These are phyloP conservation scores for Idaea aversata DNA, from an alignment of 2,888 invertebrate genomes.

Conservation along the genomic window DNA sequence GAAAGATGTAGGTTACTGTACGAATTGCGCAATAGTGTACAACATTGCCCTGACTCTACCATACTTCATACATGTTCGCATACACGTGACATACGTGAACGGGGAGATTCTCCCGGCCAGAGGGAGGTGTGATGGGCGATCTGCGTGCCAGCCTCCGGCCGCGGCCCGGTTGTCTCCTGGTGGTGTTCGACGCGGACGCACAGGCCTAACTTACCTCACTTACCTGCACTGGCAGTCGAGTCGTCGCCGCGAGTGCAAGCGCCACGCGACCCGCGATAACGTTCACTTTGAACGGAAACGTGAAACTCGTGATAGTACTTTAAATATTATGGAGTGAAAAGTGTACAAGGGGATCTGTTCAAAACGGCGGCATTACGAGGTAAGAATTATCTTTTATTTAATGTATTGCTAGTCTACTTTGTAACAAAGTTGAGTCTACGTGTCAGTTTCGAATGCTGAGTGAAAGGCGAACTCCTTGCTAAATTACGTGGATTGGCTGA, in stretches of 20 bases:
- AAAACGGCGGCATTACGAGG: slow-evolving; percentile 52
- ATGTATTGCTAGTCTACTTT: slow-evolving; percentile 38
- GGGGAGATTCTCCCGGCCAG: too few species aligned
- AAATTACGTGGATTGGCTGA: slow-evolving; percentile 59
- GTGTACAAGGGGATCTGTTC: slow-evolving; percentile 35
- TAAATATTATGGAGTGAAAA: slow-evolving; percentile 53
- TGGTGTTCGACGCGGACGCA: slow-evolving; percentile 19
- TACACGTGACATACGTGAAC: too few species aligned
- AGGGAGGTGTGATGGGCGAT: slow-evolving; percentile 6
- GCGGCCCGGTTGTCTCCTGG: slow-evolving; percentile 6
- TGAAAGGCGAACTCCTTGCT: slow-evolving; percentile 77
- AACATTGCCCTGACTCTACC: too few species aligned
- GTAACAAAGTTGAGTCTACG: slow-evolving; percentile 67
- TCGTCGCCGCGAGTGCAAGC: slow-evolving; percentile 59
- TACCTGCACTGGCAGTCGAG: slow-evolving; percentile 51
- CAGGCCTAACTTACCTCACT: slow-evolving; percentile 33
- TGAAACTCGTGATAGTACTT: slow-evolving; percentile 60
- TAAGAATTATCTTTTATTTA: slow-evolving; percentile 47
- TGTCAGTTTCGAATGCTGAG: slow-evolving; percentile 73
- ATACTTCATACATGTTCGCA: too few species aligned
- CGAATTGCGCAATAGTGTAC: too few species aligned
- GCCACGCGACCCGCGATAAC: slow-evolving; percentile 38
- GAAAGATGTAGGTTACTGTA: too few species aligned
- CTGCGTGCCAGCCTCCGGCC: slow-evolving; percentile 21
- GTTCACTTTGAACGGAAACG: slow-evolving; percentile 50